Base-by-base conservation (phyloP, 2,797 vertebrate species). In the Bradypodion ventrale region DNA sequence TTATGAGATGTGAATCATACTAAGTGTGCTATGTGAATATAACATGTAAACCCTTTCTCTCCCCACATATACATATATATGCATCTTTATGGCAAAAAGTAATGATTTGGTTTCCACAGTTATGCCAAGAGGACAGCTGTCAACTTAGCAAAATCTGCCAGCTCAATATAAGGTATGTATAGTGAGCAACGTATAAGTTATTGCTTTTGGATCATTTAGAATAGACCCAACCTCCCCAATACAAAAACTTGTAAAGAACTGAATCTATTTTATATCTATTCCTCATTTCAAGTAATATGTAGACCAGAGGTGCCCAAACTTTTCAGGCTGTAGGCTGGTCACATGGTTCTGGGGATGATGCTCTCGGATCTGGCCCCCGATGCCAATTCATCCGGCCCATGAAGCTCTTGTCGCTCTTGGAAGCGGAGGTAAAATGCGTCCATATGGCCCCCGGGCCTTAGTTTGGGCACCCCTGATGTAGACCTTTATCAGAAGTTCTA, bases 281-380 rank as follows among this genome's bases (percentile, higher is more conserved):
- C 94, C 68, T 87, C 79, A 92, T 92, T 95, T 96, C 96, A 96
- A 95, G 94, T 95, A 94, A 86, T 29, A 93, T 85, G 0, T 74
- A 91, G 87, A 90, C 89, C 88, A n/a, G n/a, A n/a, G n/a, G n/a
- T n/a, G n/a, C n/a, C n/a, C n/a, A n/a, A n/a, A n/a, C n/a, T n/a
- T n/a, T n/a, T n/a, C n/a, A n/a, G n/a, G n/a, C n/a, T n/a, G n/a
- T n/a, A n/a, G n/a, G n/a, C n/a, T n/a, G n/a, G n/a, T n/a, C n/a
- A n/a, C n/a, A n/a, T n/a, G n/a, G n/a, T n/a, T n/a, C n/a, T n/a
- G n/a, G n/a, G n/a, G n/a, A n/a, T n/a, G n/a, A n/a, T n/a, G n/a
- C n/a, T n/a, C n/a, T n/a, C n/a, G n/a, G n/a, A n/a, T n/a, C n/a
- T n/a, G n/a, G n/a, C n/a, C n/a, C n/a, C n/a, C n/a, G n/a, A n/a